Conservation (phyloP, 2,113 vertebrate species). For the Indicator maculatus region DNA sequence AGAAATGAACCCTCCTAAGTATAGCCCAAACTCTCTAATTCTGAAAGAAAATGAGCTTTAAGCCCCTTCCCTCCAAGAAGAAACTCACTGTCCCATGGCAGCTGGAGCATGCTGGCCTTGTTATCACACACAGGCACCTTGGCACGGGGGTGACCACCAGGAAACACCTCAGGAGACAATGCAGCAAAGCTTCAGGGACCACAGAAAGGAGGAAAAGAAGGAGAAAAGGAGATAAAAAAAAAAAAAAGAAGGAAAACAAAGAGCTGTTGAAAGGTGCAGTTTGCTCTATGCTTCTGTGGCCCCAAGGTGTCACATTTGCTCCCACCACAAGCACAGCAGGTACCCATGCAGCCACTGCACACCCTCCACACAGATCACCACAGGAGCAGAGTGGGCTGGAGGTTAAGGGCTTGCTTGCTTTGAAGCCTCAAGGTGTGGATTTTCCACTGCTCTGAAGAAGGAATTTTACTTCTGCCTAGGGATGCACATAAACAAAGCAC, state of each 20-base stretch:
- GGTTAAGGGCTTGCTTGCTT: fast-evolving
- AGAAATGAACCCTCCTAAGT: slow-evolving; percentile 42
- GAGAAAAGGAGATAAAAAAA: too few species aligned
- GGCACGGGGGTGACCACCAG: not conserved
- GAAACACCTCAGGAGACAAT: not conserved
- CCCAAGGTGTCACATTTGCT: fast-evolving
- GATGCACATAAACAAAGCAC: not conserved
- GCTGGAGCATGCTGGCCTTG: fast-evolving
- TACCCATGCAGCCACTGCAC: not conserved
- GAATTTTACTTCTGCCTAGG: not conserved
- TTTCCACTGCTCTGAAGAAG: not conserved
- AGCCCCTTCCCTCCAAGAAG: not conserved
- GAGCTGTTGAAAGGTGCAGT: fast-evolving
- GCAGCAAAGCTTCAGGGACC: not conserved
- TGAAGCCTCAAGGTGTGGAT: not conserved
- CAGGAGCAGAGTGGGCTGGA: fast-evolving
- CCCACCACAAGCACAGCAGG: not conserved
- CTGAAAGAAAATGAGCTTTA: slow-evolving; percentile 4
- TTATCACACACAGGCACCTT: not conserved
- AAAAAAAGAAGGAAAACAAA: not conserved
- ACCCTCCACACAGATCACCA: fast-evolving
- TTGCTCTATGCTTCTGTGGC: not conserved
- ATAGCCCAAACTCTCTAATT: not conserved
- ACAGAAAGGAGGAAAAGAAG: not conserved
- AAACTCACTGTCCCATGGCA: not conserved